These are phyloP conservation scores for Neostethus bicornis DNA, from an alignment of 2,797 vertebrate species.

Conservation along the genomic window DNA sequence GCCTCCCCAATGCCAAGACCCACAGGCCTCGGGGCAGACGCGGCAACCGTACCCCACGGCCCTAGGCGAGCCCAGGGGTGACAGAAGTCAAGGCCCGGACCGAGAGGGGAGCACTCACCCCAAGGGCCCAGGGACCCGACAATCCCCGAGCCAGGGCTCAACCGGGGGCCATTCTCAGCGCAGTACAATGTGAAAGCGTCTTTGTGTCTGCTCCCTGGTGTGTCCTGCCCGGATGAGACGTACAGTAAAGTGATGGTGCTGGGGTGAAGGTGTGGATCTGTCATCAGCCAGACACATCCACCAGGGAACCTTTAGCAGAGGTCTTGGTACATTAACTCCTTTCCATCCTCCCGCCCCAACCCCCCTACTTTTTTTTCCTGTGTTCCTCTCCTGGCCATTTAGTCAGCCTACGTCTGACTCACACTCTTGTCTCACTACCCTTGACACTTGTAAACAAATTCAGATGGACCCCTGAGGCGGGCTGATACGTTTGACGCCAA, in stretches of 20 bases:
- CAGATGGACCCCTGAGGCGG: conserved; percentile 9
- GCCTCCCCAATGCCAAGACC: no score
- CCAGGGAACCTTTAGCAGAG: conserved; percentile 53
- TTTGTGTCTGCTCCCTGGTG: conserved; percentile 35
- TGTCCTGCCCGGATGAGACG: conserved; percentile 18
- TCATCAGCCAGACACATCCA: conserved; percentile 47
- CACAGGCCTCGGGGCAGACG: no score
- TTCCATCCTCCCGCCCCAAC: no score
- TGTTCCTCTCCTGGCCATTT: conserved; percentile 15
- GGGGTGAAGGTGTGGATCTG: conserved; percentile 47
- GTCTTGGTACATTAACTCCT: conserved; percentile 44
- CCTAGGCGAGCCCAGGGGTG: no score
- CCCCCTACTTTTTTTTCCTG: conserved; percentile 14
- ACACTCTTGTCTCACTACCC: conserved; percentile 17
- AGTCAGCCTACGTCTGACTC: conserved; percentile 23
- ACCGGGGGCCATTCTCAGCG: conserved; percentile 10
- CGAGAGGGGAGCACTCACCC: no score
- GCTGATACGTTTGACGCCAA: neutral
- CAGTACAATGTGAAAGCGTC: conserved; percentile 11
- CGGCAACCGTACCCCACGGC: no score
- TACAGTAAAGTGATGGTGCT: conserved; percentile 37
- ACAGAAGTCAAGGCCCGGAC: no score
- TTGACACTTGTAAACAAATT: conserved; percentile 39
- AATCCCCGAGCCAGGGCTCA: no score
- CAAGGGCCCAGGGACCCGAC: no score